These are phyloP conservation scores for Sesia bembeciformis DNA, from an alignment of 2,888 invertebrate species.

Conservation along the genomic window DNA sequence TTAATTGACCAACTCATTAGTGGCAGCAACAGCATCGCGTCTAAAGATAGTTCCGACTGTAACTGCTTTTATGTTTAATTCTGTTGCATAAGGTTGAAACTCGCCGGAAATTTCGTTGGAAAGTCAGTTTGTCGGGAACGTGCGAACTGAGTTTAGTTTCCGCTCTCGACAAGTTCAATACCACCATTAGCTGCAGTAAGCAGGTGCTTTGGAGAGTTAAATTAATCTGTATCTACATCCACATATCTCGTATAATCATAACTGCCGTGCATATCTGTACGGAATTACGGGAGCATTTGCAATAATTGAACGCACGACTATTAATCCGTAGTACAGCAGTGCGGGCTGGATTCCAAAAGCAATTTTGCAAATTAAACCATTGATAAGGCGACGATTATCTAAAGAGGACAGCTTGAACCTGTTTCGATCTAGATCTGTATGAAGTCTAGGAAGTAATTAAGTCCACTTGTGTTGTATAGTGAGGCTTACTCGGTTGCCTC, in stretches of 20 bases:
- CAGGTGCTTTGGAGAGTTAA: conserved; percentile 8
- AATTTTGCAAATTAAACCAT: conserved; percentile 21
- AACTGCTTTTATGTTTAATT: too few species aligned
- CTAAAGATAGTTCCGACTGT: too few species aligned
- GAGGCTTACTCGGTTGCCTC: too few species aligned
- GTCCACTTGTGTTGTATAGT: too few species aligned
- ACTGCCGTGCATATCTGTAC: conserved; percentile 1
- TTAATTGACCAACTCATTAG: conserved; percentile 59
- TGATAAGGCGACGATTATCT: not conserved
- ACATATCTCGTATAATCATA: conserved; percentile 9
- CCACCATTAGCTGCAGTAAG: conserved; percentile 25
- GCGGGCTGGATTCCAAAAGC: conserved; percentile 20
- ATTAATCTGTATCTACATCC: conserved; percentile 22
- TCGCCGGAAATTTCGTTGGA: not conserved
- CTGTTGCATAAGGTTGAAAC: too few species aligned
- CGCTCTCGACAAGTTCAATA: conserved; percentile 47
- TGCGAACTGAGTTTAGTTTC: conserved; percentile 46
- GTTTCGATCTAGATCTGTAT: not conserved
- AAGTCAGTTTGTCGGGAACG: conserved; percentile 16
- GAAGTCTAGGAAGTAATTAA: too few species aligned
- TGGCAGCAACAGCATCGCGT: conserved; percentile 13
- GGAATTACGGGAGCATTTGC: conserved; percentile 15
- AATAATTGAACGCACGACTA: conserved; percentile 31
- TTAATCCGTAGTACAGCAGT: conserved; percentile 20
- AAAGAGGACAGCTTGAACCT: not conserved